Evolutionary conservation across 2,888 invertebrate genomes (phyloP).

Genomic region (Aleiodes testaceus): DNA sequence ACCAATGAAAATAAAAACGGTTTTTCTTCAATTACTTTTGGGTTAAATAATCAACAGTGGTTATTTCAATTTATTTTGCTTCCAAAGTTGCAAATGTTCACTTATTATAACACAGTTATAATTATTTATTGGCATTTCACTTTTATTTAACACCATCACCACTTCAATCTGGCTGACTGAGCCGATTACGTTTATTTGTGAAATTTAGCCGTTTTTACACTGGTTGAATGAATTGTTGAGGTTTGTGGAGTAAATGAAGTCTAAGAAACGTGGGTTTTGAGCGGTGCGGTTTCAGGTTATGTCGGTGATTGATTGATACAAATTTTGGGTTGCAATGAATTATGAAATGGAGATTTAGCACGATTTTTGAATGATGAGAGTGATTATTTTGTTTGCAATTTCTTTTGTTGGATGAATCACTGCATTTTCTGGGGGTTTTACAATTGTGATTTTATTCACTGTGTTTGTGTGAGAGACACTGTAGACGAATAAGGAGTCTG

Average conservation of each 20-base stretch:
- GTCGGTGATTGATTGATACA: background rate
- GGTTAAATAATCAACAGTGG: slow-evolving; percentile 44
- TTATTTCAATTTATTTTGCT: slow-evolving; percentile 69
- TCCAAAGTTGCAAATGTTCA: slow-evolving; percentile 64
- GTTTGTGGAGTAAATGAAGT: background rate
- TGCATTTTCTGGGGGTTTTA: background rate
- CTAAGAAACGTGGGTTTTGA: slow-evolving; percentile 45
- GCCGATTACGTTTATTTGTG: background rate
- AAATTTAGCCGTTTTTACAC: background rate
- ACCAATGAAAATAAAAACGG: too few species aligned
- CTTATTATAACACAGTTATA: slow-evolving; percentile 61
- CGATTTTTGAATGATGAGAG: background rate
- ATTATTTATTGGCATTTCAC: slow-evolving; percentile 31
- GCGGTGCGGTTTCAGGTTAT: slow-evolving; percentile 42
- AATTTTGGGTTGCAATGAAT: background rate
- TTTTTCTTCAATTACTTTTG: slow-evolving; percentile 1
- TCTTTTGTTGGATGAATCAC: background rate
- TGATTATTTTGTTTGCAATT: background rate
- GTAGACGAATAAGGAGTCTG: too few species aligned
- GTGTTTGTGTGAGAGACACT: too few species aligned
- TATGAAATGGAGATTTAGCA: background rate
- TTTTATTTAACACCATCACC: slow-evolving; percentile 18
- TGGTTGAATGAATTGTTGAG: background rate
- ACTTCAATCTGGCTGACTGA: slow-evolving; percentile 6
- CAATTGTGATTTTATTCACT: too few species aligned